These are phyloP conservation scores for Porites lobata DNA, from an alignment of 92 coral and sea anemone species.

Conservation along the genomic window DNA sequence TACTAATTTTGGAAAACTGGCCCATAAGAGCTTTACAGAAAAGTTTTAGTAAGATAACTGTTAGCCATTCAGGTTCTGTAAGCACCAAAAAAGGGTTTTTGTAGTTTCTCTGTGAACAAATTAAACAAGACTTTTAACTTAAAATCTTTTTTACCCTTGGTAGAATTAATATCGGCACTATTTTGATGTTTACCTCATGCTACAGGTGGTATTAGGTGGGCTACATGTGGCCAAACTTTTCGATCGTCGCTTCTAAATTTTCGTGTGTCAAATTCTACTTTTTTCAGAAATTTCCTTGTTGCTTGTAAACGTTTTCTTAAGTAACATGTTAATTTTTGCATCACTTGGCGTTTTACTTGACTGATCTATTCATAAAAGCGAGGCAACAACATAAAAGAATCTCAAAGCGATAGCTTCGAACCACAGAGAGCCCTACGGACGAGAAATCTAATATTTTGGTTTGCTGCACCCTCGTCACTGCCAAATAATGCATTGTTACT, in stretches of 20 bases:
- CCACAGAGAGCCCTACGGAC: too few relatives aligned
- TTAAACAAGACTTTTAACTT: neutral
- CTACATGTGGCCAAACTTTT: constrained; percentile 35
- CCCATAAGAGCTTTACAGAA: too few relatives aligned
- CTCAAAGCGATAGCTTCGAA: neutral
- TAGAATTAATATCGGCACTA: neutral
- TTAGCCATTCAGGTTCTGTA: too few relatives aligned
- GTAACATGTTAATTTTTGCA: neutral
- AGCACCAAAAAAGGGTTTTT: too few relatives aligned
- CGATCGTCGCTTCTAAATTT: neutral
- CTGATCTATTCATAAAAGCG: neutral
- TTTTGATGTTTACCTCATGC: neutral
- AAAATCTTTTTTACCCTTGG: neutral
- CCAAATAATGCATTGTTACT: neutral
- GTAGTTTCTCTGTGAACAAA: neutral
- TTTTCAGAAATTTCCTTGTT: neutral
- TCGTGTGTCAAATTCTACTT: neutral
- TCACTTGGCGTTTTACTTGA: neutral
- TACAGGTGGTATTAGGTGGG: constrained; percentile 53
- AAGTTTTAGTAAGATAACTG: too few relatives aligned
- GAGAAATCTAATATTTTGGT: too few relatives aligned
- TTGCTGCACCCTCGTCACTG: too few relatives aligned
- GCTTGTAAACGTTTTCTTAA: neutral
- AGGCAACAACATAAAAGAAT: neutral
- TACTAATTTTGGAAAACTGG: too few relatives aligned